Evolutionary conservation across 2,113 vertebrate genomes (phyloP).

Genomic region (Corvus cornix): DNA sequence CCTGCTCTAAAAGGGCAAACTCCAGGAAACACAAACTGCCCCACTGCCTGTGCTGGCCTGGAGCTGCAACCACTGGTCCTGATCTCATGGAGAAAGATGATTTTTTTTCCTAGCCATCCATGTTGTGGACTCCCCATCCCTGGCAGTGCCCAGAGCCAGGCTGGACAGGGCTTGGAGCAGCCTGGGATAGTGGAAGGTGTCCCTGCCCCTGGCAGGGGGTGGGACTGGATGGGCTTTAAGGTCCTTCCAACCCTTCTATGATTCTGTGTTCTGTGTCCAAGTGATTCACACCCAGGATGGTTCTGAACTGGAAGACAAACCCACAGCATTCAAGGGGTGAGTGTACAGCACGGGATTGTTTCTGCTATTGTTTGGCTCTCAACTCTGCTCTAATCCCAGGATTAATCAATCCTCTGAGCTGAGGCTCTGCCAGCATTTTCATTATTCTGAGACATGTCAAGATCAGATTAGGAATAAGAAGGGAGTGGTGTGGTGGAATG

Average conservation of each 20-base stretch:
- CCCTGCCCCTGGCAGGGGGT: not conserved
- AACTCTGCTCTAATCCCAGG: not conserved
- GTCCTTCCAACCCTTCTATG: not conserved
- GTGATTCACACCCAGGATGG: not conserved
- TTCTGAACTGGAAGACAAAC: not conserved
- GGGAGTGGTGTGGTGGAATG: not conserved
- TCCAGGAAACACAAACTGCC: not conserved
- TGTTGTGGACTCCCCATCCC: not conserved
- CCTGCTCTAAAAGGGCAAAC: not conserved
- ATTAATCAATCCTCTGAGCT: not conserved
- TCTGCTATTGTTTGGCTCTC: not conserved
- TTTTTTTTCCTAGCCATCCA: not conserved
- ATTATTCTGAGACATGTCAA: not conserved
- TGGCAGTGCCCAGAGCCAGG: not conserved
- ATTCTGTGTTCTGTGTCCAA: not conserved
- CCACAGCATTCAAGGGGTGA: not conserved
- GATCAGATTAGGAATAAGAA: not conserved
- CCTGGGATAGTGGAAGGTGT: not conserved
- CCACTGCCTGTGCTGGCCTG: accelerated
- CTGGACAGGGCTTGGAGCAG: not conserved
- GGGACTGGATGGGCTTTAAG: not conserved
- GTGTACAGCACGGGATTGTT: accelerated
- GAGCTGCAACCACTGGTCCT: not conserved
- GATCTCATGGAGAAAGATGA: accelerated
- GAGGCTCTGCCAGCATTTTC: not conserved